Percentiles rank a stretch among this genome's conserved stretches.
Conservation (phyloP, 1,140 invertebrate species). For the Laodelphax striatellus region DNA sequence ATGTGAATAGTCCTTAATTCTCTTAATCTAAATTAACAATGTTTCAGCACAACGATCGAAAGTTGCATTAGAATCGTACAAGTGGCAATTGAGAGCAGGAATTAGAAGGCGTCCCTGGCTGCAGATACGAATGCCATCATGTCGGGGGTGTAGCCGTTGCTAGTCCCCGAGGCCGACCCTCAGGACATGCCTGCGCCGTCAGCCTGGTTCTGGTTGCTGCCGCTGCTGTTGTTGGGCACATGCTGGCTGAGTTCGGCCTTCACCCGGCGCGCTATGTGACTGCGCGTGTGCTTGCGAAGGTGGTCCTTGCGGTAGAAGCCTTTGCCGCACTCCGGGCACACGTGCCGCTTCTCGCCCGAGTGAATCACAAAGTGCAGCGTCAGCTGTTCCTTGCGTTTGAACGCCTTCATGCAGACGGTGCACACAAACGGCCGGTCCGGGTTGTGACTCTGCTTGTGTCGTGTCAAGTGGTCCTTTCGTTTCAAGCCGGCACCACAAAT, state of each 20-base stretch:
- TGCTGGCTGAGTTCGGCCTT: constrained; percentile 68
- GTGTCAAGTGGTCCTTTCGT: constrained; percentile 37
- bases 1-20: too few relatives aligned
- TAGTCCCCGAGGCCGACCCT: constrained; percentile 19
- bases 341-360: constrained; percentile 31
- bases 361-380: constrained; percentile 42
- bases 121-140: constrained; percentile 26
- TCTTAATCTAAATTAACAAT: too few relatives aligned
- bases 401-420: constrained; percentile 39
- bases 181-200: constrained; percentile 16
- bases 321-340: constrained; percentile 45
- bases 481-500: constrained; percentile 40
- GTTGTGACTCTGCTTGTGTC: constrained; percentile 40
- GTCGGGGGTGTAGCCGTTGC: constrained; percentile 20
- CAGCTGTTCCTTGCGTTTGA: constrained; percentile 42
- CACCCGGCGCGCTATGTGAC: constrained; percentile 42
- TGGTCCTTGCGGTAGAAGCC: constrained; percentile 48
- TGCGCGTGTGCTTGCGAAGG: constrained; percentile 42
- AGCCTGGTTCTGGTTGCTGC: background rate
- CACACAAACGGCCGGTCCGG: constrained; percentile 40
- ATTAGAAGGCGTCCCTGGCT: constrained; percentile 25
- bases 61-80: too few relatives aligned
- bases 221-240: constrained; percentile 22
- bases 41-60: too few relatives aligned
- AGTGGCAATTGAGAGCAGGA: too few relatives aligned